Evolutionary conservation across 64 coral and sea anemone genomes (phyloP).

Genomic region (Montipora efflorescens): DNA sequence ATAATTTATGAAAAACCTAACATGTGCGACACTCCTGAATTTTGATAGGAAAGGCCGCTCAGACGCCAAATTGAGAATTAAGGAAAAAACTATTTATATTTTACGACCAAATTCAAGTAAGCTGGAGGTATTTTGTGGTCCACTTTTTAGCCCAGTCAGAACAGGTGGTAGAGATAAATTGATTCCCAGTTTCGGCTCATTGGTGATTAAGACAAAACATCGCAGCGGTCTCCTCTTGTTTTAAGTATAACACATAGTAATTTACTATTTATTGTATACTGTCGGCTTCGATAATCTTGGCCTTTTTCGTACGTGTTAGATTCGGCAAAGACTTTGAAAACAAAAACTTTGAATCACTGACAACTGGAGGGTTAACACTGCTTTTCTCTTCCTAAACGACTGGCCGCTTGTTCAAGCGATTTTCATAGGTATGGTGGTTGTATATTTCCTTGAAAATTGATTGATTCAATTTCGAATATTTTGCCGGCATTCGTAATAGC

Average conservation of each 20-base stretch:
- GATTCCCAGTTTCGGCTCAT: background rate
- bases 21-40: too few relatives aligned
- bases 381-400: background rate
- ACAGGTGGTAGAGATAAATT: background rate
- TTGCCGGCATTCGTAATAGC: background rate
- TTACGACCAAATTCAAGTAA: background rate
- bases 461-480: background rate
- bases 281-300: background rate
- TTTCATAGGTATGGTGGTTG: background rate
- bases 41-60: too few relatives aligned
- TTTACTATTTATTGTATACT: background rate
- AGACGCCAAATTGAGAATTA: too few relatives aligned
- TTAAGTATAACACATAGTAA: background rate
- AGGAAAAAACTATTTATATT: too few relatives aligned
- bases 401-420: background rate
- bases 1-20: too few relatives aligned
- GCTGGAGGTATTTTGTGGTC: background rate
- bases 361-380: background rate
- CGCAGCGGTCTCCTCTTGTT: background rate
- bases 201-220: constrained; percentile 25
- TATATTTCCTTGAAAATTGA: background rate
- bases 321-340: background rate
- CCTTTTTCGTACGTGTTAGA: background rate
- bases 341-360: background rate
- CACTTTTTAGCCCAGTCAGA: background rate